Conservation (phyloP, 92 coral and sea anemone genomes). For the Phenganax subtilis region DNA sequence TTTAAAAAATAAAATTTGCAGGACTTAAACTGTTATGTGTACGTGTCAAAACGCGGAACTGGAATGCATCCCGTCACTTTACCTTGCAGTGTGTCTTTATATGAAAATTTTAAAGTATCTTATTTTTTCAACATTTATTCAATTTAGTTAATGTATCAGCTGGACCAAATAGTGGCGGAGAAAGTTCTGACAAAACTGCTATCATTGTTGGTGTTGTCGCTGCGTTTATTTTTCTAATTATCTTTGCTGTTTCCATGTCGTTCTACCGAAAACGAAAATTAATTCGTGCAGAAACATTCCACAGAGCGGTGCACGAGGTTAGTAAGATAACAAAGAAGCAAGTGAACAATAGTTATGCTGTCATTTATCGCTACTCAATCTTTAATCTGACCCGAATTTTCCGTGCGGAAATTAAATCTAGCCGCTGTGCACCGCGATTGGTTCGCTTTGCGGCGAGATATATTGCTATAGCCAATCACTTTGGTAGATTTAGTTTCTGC, state of each 20-base stretch:
- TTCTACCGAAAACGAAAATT: conserved; percentile 4
- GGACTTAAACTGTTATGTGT: too few species aligned
- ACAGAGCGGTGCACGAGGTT: neutral
- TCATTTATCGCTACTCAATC: too few species aligned
- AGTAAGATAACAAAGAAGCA: neutral
- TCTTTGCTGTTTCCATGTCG: neutral
- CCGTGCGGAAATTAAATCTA: neutral
- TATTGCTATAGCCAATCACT: too few species aligned
- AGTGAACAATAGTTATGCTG: too few species aligned
- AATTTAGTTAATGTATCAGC: neutral
- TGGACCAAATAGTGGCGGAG: neutral
- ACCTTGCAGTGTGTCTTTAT: neutral
- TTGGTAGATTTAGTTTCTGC: too few species aligned
- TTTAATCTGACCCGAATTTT: neutral
- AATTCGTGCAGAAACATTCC: neutral
- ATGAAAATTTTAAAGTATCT: neutral
- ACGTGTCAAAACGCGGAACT: neutral
- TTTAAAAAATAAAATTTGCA: too few species aligned
- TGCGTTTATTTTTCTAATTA: neutral
- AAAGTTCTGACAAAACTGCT: neutral
- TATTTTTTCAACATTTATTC: neutral
- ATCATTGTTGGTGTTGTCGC: conserved; percentile 13
- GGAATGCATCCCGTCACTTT: neutral
- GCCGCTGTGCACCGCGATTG: too few species aligned
- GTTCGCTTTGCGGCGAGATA: too few species aligned